Evolutionary conservation across 2,113 vertebrate genomes (phyloP).

Genomic region (Stigmatopora nigra): DNA sequence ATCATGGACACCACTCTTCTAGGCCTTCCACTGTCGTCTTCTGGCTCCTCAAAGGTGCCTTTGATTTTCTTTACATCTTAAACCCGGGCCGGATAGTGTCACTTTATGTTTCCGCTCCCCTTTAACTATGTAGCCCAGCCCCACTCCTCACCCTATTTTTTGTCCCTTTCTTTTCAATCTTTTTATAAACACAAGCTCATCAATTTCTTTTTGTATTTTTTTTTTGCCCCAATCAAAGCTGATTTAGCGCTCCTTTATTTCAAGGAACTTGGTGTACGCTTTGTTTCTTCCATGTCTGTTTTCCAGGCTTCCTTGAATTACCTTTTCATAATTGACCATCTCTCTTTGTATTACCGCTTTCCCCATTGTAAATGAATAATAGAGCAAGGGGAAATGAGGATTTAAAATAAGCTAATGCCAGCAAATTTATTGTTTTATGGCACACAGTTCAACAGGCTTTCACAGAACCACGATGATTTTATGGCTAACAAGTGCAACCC

Average conservation of each 20-base stretch:
- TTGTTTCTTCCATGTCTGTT: constrained; percentile 10
- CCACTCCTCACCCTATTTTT: constrained; percentile 15
- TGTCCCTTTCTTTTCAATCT: constrained; percentile 16
- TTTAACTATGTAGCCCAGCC: constrained; percentile 6
- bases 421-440: constrained; percentile 41
- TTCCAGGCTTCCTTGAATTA: constrained; percentile 45
- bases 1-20: constrained; percentile 70
- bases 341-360: constrained; percentile 44
- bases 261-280: constrained; percentile 12
- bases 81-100: constrained; percentile 52
- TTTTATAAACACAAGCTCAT: constrained; percentile 31
- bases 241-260: constrained; percentile 40
- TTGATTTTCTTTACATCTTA: constrained; percentile 64
- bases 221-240: constrained; percentile 30
- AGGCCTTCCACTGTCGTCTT: constrained; percentile 62
- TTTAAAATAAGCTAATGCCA: constrained; percentile 58
- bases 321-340: constrained; percentile 43
- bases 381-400: constrained; percentile 55
- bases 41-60: constrained; percentile 65
- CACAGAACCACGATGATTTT: constrained; percentile 46
- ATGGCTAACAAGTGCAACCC: constrained; percentile 45
- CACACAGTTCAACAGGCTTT: constrained; percentile 38
- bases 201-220: constrained; percentile 38
- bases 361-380: constrained; percentile 61
- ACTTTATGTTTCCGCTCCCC: constrained; percentile 45